Base-by-base conservation (phyloP, 64 coral and sea anemone species). In the Dendronephthya gigantea region DNA sequence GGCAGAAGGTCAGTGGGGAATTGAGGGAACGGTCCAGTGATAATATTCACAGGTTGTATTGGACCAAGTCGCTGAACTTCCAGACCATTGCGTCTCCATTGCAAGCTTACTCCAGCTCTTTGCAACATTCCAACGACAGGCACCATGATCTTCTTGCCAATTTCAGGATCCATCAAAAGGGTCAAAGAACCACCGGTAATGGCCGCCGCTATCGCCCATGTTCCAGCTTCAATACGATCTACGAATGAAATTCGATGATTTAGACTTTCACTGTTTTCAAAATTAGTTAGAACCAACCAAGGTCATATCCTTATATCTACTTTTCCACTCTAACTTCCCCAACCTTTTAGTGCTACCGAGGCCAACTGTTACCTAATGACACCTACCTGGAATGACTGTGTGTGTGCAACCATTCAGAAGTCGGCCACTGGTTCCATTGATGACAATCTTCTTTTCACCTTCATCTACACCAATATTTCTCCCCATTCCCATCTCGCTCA, bases 1-100 rank as follows among this genome's bases (percentile, higher is more conserved):
- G 90, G 85, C 38, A 86, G 85, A 41, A 91, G 85, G 74, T 91
- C 90, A 4, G 90, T 91, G 30, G 90, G 90, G 43, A 91, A 91
- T 7, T 75, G 85, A 25, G 90, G 90, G 49, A 87, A 87, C 4
- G 90, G 85, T n/a, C 30, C 39, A 0, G 90, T 91, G 4, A 0
- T 37, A 45, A 91, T 81, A 3, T 65, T 38, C 7, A 91, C 51
- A 0, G 90, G 39, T 3, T 31, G 45, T n/a, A 86, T 39, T 0
- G 2, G 15, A 45, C 28, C 11, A 90, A 39, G 23, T 36, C 36
- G 31, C 22, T 39, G 35, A 32, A 91, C 90, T 17, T 37, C 81
- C 0, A 87, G 56, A 13, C 90, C 59, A 0, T 12, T 28, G 0
- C 1, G 0, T 0, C 30, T 82, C 76, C 58, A 41, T 23, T 48